These are phyloP conservation scores for Sebastolobus alascanus DNA, from an alignment of 2,797 vertebrate species.

Conservation along the genomic window DNA sequence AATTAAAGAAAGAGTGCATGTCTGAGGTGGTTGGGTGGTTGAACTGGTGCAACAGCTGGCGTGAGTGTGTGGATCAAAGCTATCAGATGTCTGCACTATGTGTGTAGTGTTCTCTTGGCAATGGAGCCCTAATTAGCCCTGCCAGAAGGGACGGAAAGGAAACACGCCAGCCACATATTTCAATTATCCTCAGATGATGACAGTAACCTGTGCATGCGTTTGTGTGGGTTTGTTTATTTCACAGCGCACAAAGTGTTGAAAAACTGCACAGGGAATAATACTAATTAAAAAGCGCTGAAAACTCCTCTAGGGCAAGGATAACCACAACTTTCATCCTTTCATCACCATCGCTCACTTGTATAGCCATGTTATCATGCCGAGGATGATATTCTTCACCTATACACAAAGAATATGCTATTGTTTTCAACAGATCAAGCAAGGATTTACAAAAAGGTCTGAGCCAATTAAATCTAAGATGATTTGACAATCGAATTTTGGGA, in stretches of 20 bases:
- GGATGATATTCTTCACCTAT: slow-evolving; percentile 3
- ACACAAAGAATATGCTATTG: slow-evolving; percentile 1
- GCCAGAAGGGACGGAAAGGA: slow-evolving; percentile 74
- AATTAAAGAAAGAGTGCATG: slow-evolving; percentile 38
- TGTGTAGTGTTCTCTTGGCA: slow-evolving; percentile 76
- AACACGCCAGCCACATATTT: slow-evolving; percentile 80
- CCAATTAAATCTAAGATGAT: slow-evolving; percentile 5
- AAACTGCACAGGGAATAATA: slow-evolving; percentile 69
- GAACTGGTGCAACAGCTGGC: slow-evolving; percentile 80
- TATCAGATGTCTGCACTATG: slow-evolving; percentile 71
- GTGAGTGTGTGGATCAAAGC: slow-evolving; percentile 79
- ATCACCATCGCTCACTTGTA: slow-evolving; percentile 32
- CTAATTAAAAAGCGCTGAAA: slow-evolving; percentile 74
- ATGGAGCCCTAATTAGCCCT: slow-evolving; percentile 79
- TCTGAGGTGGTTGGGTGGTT: slow-evolving; percentile 49
- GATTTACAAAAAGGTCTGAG: background rate
- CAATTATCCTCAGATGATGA: slow-evolving; percentile 79
- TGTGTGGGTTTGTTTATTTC: slow-evolving; percentile 68
- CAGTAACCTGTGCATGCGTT: slow-evolving; percentile 69
- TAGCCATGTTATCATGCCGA: background rate
- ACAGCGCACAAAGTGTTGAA: slow-evolving; percentile 62
- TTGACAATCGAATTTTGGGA: slow-evolving; percentile 25
- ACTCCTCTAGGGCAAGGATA: slow-evolving; percentile 55
- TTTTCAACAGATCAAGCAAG: slow-evolving; percentile 10
- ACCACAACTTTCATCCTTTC: slow-evolving; percentile 64